Evolutionary conservation across 2,888 invertebrate genomes (phyloP).

Genomic region (Merodon equestris): DNA sequence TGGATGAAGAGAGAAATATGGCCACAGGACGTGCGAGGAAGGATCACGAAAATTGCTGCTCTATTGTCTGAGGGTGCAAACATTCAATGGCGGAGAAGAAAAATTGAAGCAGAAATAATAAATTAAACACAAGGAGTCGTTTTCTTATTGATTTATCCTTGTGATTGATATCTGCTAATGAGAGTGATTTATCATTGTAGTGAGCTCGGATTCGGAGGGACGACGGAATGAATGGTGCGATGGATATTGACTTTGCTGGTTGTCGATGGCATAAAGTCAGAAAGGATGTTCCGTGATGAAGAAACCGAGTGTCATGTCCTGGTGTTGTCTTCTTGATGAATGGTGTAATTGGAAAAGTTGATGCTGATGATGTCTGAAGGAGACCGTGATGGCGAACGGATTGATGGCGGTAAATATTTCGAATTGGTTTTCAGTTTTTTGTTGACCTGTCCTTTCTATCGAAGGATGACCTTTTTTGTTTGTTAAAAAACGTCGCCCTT

Average conservation of each 20-base stretch:
- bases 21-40: conserved; percentile 55
- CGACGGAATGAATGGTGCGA: conserved; percentile 15
- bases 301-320: conserved; percentile 52
- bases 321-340: conserved; percentile 62
- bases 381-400: conserved; percentile 52
- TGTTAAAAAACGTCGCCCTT: no score
- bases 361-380: conserved; percentile 54
- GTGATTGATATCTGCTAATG: conserved; percentile 69
- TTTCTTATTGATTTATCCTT: conserved; percentile 69
- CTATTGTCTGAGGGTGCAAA: conserved; percentile 64
- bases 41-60: conserved; percentile 62
- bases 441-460: no score
- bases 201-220: conserved; percentile 17
- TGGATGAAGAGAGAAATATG: conserved; percentile 40
- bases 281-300: conserved; percentile 27
- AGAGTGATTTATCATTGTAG: conserved; percentile 65
- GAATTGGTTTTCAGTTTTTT: no score
- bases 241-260: conserved; percentile 33
- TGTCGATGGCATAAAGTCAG: conserved; percentile 47
- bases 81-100: conserved; percentile 56
- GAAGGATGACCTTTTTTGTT: no score
- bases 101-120: conserved; percentile 68
- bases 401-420: conserved; percentile 25
- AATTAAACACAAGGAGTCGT: conserved; percentile 67
- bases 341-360: conserved; percentile 67